These are phyloP conservation scores for Lophura nycthemera DNA, from an alignment of 2,113 vertebrate genomes.

Conservation along the genomic window DNA sequence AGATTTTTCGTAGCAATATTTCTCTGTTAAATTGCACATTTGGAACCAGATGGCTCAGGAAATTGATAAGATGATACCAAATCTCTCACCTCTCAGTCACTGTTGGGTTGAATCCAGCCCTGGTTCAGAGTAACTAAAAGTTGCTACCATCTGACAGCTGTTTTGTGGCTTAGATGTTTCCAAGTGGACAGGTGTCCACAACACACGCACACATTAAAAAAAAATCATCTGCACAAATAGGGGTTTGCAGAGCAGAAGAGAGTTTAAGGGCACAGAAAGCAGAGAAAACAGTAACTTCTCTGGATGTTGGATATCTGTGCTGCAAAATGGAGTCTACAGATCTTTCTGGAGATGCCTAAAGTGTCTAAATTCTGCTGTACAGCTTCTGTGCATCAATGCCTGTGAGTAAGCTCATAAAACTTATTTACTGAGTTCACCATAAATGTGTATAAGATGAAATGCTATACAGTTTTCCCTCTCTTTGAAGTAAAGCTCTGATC, in stretches of 20 bases:
- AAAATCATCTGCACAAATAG: background rate
- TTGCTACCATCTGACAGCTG: background rate
- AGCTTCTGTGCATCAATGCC: accelerated
- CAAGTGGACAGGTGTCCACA: background rate
- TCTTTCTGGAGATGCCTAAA: background rate
- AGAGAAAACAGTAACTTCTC: background rate
- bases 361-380: background rate
- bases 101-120: background rate
- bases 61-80: background rate
- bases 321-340: background rate
- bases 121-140: slow-evolving; percentile 10
- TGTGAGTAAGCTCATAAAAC: background rate
- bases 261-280: background rate
- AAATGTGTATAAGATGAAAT: background rate
- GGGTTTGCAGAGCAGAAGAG: background rate
- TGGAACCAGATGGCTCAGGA: slow-evolving; percentile 17
- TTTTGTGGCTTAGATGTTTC: slow-evolving; percentile 22
- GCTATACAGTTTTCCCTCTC: slow-evolving; percentile 27
- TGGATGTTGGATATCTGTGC: accelerated
- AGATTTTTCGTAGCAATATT: background rate
- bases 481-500: slow-evolving; percentile 66
- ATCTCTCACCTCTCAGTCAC: background rate
- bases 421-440: background rate
- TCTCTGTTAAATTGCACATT: background rate
- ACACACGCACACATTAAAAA: background rate